Evolutionary conservation across 1,140 invertebrate genomes (phyloP), one percentile per base, ranked within the genome.

Genomic region (Solen grandis): DNA sequence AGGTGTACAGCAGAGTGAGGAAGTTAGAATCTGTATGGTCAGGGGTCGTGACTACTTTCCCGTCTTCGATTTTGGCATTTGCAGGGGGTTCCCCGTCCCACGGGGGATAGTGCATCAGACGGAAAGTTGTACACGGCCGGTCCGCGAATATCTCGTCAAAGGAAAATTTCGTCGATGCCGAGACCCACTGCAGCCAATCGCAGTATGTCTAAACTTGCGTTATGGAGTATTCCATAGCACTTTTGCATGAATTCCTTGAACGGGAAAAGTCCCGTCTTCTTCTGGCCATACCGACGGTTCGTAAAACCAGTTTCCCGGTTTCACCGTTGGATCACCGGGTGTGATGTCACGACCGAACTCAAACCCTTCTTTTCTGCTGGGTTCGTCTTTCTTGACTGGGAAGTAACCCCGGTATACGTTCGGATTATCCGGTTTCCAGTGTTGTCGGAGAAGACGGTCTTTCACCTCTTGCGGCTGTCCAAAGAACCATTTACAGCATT

Each of bases 351-450:
- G 35, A 14, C 82, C 86, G 52, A 85, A 81, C 57, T 88, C 86
- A 70, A 85, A 88, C 0, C 85, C 85, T 63, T 86, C 83, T 46
- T 88, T 88, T 50, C 78, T 75, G 29, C 80, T 84, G 2, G 70
- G 66, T 29, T 85, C 82, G 25, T 66, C 81, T 63, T 70, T 57
- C 1, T 75, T 78, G 5, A 85, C 63, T 10, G 86, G 86, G 59
- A 86, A 88, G 54, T 84, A 88, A 14, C 86, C 86, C 29, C 86
- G 63, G 70, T 85, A 88, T 19, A 76, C 46, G 62, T 86, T 86
- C 33, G 69, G 66, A 50, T 83, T 84, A 27, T 81, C 68, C 8
- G 80, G 75, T 52, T 85, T 85, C 87, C 87, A 88, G 25, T 66
- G 46, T 27, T 85, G 82, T 70, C 82, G 78, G 25, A 72, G 60